Conservation (phyloP, 2,888 invertebrate genomes). For the Strigamia transsilvanica region DNA sequence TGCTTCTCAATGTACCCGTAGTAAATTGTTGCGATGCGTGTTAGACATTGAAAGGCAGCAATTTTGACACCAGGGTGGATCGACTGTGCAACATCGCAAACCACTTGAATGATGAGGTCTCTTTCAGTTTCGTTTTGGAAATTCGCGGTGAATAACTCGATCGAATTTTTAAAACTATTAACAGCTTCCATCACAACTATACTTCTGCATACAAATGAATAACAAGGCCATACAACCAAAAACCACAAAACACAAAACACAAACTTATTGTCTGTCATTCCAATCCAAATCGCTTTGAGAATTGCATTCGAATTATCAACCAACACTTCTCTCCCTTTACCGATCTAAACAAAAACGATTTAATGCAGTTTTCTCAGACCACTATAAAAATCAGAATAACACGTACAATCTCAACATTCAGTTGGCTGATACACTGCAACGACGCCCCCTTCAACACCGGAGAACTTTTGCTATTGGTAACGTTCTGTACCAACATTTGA, state of each 20-base stretch:
- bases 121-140: constrained; percentile 7
- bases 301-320: background rate
- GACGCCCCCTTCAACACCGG: background rate
- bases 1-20: background rate
- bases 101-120: background rate
- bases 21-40: background rate
- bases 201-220: background rate
- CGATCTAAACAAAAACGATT: background rate
- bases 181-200: background rate
- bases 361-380: background rate
- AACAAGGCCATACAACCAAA: background rate
- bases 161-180: background rate
- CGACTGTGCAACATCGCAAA: background rate
- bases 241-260: background rate
- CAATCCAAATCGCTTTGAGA: background rate
- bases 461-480: background rate
- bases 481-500: background rate
- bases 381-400: background rate
- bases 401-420: background rate
- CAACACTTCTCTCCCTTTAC: background rate
- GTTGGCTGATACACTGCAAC: background rate
- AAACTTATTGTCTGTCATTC: background rate
- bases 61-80: background rate
- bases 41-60: background rate
- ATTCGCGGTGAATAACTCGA: background rate